Base-by-base conservation (phyloP, 2,113 vertebrate species). In the Callipepla californica region DNA sequence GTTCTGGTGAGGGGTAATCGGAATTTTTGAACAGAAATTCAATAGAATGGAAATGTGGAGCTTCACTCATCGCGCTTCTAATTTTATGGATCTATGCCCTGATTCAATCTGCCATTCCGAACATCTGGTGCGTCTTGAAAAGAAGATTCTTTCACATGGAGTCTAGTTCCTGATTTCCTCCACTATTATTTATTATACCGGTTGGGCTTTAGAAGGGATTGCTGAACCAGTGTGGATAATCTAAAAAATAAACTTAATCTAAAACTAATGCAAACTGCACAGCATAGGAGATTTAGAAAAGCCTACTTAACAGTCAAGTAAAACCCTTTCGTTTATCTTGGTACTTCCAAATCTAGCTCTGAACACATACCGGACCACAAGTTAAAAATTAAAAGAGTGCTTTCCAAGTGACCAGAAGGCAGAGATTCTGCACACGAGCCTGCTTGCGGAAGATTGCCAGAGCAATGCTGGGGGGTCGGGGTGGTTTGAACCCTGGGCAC, bases 241-340 rank as follows among this genome's bases (percentile, higher is more conserved):
- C 88, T 94, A 76, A 94, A 94, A 95, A 95, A 95, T 93, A 95
- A 96, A 96, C 83, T 93, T 93, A 89, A 95, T 92, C 90, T 95
- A 93, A 95, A 94, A 90, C 80, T 90, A 94, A 90, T 88, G 89
- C 86, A 78, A 93, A 92, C 83, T 36, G 48, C 78, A 94, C 77
- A 94, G 80, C 66, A 81, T 5, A 44, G 90, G 66, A 93, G 93
- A 94, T 94, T 95, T 88, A 93, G 89, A 88, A 94, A 96, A 95
- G 69, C 94, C 87, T 92, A 66, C 94, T 92, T 90, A 81, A 70
- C 53, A 87, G 80, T 67, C 70, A 76, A 92, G 74, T 79, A 90
- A 95, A 94, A 84, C n/a, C 69, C 30, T 73, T 94, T 67, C 66
- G 79, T 90, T 94, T 94, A 85, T 93, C 94, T 92, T 83, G 83